These are phyloP conservation scores for Platanista minor DNA, from an alignment of 2,113 vertebrate genomes.

Conservation along the genomic window DNA sequence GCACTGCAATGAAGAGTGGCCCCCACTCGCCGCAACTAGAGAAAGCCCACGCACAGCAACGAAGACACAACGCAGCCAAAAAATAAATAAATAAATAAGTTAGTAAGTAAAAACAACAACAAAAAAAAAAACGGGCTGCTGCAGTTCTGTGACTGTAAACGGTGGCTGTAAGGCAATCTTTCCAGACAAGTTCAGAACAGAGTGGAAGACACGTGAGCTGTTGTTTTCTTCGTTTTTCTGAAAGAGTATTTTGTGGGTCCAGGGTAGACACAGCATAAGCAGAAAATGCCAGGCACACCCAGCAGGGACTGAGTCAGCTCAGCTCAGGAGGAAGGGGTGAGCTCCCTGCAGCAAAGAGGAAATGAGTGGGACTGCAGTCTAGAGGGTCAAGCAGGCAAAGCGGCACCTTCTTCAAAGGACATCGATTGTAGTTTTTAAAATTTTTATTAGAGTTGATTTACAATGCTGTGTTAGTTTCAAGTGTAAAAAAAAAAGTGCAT, in stretches of 20 bases:
- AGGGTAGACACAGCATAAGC: neutral
- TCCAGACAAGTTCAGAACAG: neutral
- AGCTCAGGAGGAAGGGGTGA: too few species aligned
- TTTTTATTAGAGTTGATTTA: too few species aligned
- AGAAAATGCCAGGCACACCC: neutral
- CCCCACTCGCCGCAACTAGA: too few species aligned
- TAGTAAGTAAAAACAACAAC: too few species aligned
- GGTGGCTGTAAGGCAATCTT: neutral
- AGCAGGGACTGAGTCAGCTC: fast-evolving
- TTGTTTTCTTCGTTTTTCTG: neutral
- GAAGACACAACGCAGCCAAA: too few species aligned
- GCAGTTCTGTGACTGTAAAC: neutral
- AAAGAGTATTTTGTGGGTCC: neutral
- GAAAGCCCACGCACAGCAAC: fast-evolving
- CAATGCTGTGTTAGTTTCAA: too few species aligned
- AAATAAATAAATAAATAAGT: too few species aligned
- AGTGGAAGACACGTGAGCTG: neutral
- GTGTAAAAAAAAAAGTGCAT: neutral
- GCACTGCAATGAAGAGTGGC: too few species aligned
- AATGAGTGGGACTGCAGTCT: fast-evolving
- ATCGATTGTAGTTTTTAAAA: fast-evolving
- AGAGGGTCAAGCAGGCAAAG: neutral
- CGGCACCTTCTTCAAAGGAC: neutral
- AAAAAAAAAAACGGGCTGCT: too few species aligned
- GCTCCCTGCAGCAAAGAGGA: neutral